Evolutionary conservation across 2,888 invertebrate genomes (phyloP), one percentile per base, ranked within the genome.

Genomic region (Sinelater perroti): DNA sequence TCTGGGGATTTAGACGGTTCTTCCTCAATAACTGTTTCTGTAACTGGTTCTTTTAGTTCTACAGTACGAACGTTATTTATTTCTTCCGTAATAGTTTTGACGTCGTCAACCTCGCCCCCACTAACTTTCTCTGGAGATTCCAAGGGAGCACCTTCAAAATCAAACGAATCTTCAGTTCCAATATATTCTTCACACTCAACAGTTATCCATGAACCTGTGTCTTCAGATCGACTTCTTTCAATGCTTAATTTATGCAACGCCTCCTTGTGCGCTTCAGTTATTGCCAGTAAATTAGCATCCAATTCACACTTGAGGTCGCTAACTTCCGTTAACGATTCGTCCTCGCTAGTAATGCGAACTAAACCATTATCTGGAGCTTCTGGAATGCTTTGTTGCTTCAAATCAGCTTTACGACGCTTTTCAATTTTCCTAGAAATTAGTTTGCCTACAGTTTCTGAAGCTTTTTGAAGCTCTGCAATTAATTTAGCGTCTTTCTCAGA

Each of bases 261-360:
- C 4, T 78, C 85, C 81, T 67, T 84, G 50, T 73, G 72, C 7
- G 81, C 81, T 60, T 82, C 82, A 49, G 60, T 67, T 35, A 84
- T 83, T 33, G 78, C 82, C 28, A 84, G 80, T 40, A 83, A 73
- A 44, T 82, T 80, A 47, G 80, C 74, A 50, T 82, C 83, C 6
- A 67, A 57, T 64, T 78, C 77, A 10, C 79, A 78, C 72, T 83
- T 86, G 24, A 85, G 70, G 36, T 86, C 86, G 66, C 85, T 86
- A 0, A 85, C 84, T 75, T 87, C 86, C 1, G 87, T 87, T 61
- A 87, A 76, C 3, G 87, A 87, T 68, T 88, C 88, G 68, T 88
- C 88, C 68, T 85, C 87, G 65, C 88, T 88, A 2, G 83, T 84
- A 59, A 85, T 78, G 49, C 82, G 66, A 3, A 75, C 65, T 16